Base-by-base conservation (phyloP, 1,140 invertebrate species). In the Rhopalosiphum padi region DNA sequence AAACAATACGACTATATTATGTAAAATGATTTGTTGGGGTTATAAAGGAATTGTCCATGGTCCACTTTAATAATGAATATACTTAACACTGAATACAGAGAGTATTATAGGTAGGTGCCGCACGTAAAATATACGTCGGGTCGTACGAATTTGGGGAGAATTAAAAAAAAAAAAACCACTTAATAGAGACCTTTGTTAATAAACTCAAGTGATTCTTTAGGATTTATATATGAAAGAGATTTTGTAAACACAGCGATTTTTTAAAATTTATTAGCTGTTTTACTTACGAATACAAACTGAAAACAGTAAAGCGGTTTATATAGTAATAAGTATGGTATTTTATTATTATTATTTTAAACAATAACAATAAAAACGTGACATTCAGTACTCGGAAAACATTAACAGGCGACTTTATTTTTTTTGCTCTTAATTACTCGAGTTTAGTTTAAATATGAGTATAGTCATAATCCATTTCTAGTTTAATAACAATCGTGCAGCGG, bases 161-260 rank as follows among this genome's bases (percentile, higher is more conserved):
- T 43, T 46, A 41, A 37, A 83, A 83, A 85, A 83, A 85, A 85
- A 82, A 83, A 86, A 86, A 15, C 83, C 83, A 85, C 83, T 43
- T 11, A 41, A 86, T 25, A 43, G 37, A 22, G 25, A 86, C 25
- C 4, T 41, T 86, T 86, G 37, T 86, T 86, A 43, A 86, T 43
- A 41, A 86, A 43, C 83, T 43, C 83, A 30, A 86, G 41, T 86
- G 41, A 23, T 86, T 86, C 41, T 86, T 86, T 86, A 25, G 23
- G 83, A 4, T 3, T 86, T 25, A 25, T 85, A 25, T 41, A 25
- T 41, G 23, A 43, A 30, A 86, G 22, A 77, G 60, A 77, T 77
- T 86, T 86, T 30, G 83, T 43, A 43, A 86, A 43, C 83, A 86
- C 4, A 15, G 83, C 22, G 37, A 25, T 30, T 86, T 41, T 86